Conservation (phyloP, 1,140 invertebrate species). For the Lutraria rhynchaena region DNA sequence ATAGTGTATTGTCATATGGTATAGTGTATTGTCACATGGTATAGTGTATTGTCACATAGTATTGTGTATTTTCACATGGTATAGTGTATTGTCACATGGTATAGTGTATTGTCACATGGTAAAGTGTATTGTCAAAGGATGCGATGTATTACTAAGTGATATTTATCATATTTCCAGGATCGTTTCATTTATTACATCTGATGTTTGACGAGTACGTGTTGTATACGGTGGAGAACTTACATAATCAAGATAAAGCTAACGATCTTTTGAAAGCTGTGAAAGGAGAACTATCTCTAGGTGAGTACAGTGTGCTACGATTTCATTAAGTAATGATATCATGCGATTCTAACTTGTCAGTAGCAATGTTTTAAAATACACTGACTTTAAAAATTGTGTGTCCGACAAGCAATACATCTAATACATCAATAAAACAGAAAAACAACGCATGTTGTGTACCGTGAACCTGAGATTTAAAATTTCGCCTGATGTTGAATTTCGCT, state of each 20-base stretch:
- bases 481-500: not conserved
- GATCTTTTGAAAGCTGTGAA: slow-evolving; percentile 81
- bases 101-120: too few relatives aligned
- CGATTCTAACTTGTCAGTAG: not conserved
- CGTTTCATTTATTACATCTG: slow-evolving; percentile 84
- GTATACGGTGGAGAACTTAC: slow-evolving; percentile 82
- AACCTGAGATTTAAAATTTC: not conserved
- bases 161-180: slow-evolving; percentile 81
- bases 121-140: too few relatives aligned
- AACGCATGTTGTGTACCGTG: too few relatives aligned
- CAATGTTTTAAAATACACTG: not conserved
- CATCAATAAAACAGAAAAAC: not conserved
- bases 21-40: too few relatives aligned
- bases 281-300: slow-evolving; percentile 67
- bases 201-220: slow-evolving; percentile 85
- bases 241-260: slow-evolving; percentile 81
- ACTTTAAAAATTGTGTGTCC: not conserved
- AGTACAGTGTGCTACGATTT: not conserved
- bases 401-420: not conserved
- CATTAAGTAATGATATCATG: not conserved
- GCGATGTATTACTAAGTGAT: too few relatives aligned
- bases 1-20: too few relatives aligned
- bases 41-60: too few relatives aligned
- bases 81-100: too few relatives aligned
- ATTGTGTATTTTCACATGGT: too few relatives aligned